phyloP scores from a whole-genome alignment of 2,888 invertebrate species.

The Dascillus cervinus region DNA sequence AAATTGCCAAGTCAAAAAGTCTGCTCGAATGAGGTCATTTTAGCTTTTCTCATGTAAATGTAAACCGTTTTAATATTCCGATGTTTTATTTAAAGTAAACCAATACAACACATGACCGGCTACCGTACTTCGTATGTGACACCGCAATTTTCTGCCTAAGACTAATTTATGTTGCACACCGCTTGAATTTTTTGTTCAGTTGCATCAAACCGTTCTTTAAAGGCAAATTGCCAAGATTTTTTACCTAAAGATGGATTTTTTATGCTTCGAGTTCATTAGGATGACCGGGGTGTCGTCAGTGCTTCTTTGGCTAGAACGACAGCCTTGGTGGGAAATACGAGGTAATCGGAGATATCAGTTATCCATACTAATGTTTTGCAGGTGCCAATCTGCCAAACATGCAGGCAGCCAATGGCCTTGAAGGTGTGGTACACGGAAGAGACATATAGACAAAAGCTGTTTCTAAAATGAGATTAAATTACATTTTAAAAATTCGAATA shows the following conservation, averaged over 20 bases:
- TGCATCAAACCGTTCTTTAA: neutral
- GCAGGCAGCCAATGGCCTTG: conserved; percentile 21
- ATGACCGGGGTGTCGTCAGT: conserved; percentile 21
- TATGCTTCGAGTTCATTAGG: conserved; percentile 17
- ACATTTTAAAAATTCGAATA: too few relatives aligned
- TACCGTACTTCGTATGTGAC: conserved; percentile 20
- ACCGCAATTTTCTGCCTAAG: conserved; percentile 18
- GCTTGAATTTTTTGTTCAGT: conserved; percentile 10
- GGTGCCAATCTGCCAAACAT: conserved; percentile 19
- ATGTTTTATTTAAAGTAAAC: conserved; percentile 11
- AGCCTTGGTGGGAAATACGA: conserved; percentile 25
- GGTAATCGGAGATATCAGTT: conserved; percentile 24
- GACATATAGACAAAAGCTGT: conserved; percentile 16
- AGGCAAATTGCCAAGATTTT: conserved; percentile 1
- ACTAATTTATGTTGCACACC: conserved; percentile 16
- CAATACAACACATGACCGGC: conserved; percentile 13
- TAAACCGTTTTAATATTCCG: too few relatives aligned
- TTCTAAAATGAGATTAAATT: too few relatives aligned
- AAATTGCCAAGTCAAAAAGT: too few relatives aligned
- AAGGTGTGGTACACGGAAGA: conserved; percentile 23
- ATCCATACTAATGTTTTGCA: conserved; percentile 25
- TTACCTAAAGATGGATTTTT: conserved; percentile 4
- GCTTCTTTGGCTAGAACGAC: conserved; percentile 20
- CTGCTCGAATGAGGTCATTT: too few relatives aligned
- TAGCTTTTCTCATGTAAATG: too few relatives aligned